Conservation (phyloP, 2,113 vertebrate species). For the Galemys pyrenaicus region DNA sequence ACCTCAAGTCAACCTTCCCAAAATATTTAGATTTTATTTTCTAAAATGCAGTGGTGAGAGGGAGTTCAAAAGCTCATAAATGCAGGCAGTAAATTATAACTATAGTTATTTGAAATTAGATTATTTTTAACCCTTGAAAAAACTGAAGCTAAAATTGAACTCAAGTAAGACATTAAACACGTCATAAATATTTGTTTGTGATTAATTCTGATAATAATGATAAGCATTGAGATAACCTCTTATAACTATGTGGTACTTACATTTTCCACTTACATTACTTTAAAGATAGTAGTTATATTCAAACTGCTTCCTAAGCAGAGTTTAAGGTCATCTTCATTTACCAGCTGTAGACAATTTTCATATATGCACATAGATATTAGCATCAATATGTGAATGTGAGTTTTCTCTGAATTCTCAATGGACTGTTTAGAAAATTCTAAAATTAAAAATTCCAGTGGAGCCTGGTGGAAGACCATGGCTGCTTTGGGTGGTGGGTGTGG, state of each 20-base stretch:
- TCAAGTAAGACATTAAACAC: not conserved
- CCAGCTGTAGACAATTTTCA: not conserved
- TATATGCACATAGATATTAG: not conserved
- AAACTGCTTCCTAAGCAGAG: constrained; percentile 37
- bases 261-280: not conserved
- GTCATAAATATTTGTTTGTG: not conserved
- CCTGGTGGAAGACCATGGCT: no score
- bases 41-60: not conserved
- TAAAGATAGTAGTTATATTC: constrained; percentile 19
- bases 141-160: not conserved
- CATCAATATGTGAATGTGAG: not conserved
- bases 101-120: constrained; percentile 28
- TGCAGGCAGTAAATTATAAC: not conserved
- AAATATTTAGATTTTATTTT: constrained; percentile 13
- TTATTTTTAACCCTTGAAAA: not conserved
- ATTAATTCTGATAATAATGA: not conserved
- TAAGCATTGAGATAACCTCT: not conserved
- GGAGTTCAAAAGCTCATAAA: not conserved
- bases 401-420: not conserved
- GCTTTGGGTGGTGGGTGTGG: no score
- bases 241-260: not conserved
- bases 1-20: not conserved
- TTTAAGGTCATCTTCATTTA: not conserved
- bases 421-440: not conserved
- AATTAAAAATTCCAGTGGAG: not conserved